Percentiles rank a stretch among this genome's conserved stretches.
phyloP scores from a whole-genome alignment of 2,113 vertebrate species.

The Heterotis niloticus region DNA sequence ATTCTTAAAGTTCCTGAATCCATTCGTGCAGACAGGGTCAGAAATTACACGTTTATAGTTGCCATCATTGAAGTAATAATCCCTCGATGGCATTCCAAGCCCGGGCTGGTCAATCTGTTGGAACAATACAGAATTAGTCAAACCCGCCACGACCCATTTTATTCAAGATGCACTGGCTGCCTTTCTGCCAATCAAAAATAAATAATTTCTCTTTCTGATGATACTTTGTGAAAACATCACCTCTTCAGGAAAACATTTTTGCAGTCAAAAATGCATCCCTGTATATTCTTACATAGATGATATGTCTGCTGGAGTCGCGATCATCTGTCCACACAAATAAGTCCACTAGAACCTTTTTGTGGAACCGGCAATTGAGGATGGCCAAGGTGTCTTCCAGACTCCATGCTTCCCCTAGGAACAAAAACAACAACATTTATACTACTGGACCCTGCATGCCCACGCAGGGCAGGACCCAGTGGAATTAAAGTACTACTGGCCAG shows the following conservation, averaged over 20 bases:
- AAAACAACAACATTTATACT: not conserved
- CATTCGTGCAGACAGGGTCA: not conserved
- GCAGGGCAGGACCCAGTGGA: not conserved
- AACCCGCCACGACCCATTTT: not conserved
- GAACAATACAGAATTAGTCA: slow-evolving; percentile 5
- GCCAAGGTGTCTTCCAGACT: slow-evolving; percentile 82
- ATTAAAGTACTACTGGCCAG: no score
- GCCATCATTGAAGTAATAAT: slow-evolving; percentile 85
- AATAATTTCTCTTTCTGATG: not conserved
- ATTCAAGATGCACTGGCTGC: not conserved
- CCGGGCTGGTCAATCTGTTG: slow-evolving; percentile 88
- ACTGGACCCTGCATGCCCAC: not conserved
- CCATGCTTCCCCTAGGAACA: slow-evolving; percentile 71
- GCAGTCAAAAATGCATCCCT: not conserved
- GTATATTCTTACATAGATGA: slow-evolving; percentile 78
- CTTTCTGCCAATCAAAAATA: not conserved
- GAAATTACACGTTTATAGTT: slow-evolving; percentile 76
- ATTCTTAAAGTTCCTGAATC: not conserved
- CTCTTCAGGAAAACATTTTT: not conserved
- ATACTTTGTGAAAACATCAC: not conserved
- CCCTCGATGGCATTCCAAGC: slow-evolving; percentile 90
- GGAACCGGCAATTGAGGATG: slow-evolving; percentile 74
- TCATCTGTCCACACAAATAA: slow-evolving; percentile 93
- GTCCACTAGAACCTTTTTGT: slow-evolving; percentile 83
- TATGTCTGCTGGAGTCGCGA: slow-evolving; percentile 80